Evolutionary conservation across 2,113 vertebrate genomes (phyloP), one percentile per base, ranked within the genome.

Genomic region (Hemibagrus wyckioides): DNA sequence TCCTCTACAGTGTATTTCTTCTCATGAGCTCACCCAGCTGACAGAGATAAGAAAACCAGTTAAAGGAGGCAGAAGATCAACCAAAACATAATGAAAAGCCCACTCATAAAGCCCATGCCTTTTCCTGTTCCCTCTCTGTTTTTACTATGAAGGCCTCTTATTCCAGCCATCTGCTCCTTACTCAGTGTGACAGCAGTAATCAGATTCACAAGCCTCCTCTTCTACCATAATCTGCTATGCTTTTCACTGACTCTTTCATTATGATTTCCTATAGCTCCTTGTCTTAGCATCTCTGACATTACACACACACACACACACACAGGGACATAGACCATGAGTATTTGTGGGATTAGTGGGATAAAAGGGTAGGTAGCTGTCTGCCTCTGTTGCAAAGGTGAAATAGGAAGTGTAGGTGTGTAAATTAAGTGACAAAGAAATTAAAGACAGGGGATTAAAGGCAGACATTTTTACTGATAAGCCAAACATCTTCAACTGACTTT

Each of bases 1-100:
- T 33, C 59, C 15, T 86, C 54, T 76, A 39, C 83, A 95, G 95
- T 96, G 89, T 95, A 96, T 91, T 95, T 96, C 94, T 96, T 95
- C 94, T 91, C 93, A 87, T 95, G 92, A 95, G 92, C 91, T 83
- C 86, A 50, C 86, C 86, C 91, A 87, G 80, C 79, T 91, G 88
- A 91, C 88, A 90, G 84, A 88, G 89, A 91, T 86, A 85, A 85
- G 71, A 81, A 88, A 67, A 56, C 41, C 13, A 79, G 80, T 76
- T 59, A 81, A 80, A 52, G 19, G 59, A 86, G 76, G 48, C 23
- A 44, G 76, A 84, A 81, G 65, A 83, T 15, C 80, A 21, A 82
- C 41, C 41, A 80, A 87, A 57, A 36, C 33, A 82, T 80, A 85
- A 75, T 36, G 86, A 84, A 85, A 90, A 71, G 83, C 36, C 92